Evolutionary conservation across 2,888 invertebrate genomes (phyloP), one percentile per base, ranked within the genome.

Genomic region (Prionchulus punctatus): DNA sequence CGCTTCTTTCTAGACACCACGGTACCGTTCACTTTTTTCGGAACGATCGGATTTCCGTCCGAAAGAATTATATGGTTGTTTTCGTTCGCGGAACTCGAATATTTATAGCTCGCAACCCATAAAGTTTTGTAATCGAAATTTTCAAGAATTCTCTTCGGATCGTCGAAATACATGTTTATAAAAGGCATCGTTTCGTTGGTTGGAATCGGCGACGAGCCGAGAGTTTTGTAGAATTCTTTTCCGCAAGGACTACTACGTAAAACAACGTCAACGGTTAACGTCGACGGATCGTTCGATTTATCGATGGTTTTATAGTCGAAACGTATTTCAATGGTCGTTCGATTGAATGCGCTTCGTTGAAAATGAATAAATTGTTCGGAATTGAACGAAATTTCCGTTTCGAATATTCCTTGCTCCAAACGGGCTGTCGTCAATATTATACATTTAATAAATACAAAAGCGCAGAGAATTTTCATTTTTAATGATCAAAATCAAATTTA

Each of bases 201-300:
- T 15, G 15, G 3, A 30, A 4, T 2, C 36, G 18, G 7, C 23
- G 23, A 45, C 30, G 21, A 4, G 23, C 30, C 36, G 7, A 52
- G 28, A 3, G 3, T 26, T 23, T 50, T 62, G 56, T 66, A 66
- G 56, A 68, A 68, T 53, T 69, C 69, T 49, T 66, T 66, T 56
- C 66, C 65, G 54, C 69, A 69, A 3, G 69, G 69, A 1, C 67
- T 67, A 30, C 63, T 65, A 2, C 69, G 62, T 4, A 69, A 58
- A 1, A 63, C 65, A 56, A 64, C 64, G 56, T 66, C 21, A 12
- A 52, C 15, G n/a, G 25, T 50, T 27, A 7, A 50, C 2, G 7
- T 12, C 26, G 25, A 28, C n/a, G n/a, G n/a, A n/a, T n/a, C n/a
- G 3, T 7, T 12, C 3, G 18, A 18, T 25, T 7, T 27, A 4